A percentile compares a stretch with the other conserved stretches of the same genome.
Conservation (phyloP, 2,888 invertebrate genomes). For the Pandemis heparana region DNA sequence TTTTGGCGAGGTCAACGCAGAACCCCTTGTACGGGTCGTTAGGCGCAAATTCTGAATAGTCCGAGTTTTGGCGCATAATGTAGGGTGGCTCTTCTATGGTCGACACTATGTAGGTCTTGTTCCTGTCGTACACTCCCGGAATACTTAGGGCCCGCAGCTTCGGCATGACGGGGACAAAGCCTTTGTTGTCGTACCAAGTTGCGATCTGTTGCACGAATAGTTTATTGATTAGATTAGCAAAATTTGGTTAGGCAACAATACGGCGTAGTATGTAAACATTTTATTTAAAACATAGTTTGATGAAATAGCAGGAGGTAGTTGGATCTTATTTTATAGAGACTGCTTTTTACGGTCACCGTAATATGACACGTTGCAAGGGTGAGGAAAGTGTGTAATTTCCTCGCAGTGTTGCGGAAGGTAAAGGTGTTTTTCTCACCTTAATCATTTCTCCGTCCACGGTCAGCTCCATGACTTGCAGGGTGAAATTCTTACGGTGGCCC, state of each 20-base stretch:
- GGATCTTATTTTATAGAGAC: background rate
- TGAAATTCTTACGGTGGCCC: slow-evolving; percentile 94
- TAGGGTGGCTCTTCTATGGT: slow-evolving; percentile 95
- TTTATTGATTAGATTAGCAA: slow-evolving; percentile 28
- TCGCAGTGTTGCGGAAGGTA: background rate
- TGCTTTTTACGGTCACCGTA: background rate
- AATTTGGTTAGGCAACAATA: background rate
- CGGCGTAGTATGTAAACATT: background rate
- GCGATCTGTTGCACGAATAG: slow-evolving; percentile 86
- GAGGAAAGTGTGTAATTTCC: slow-evolving; percentile 1
- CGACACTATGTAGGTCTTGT: slow-evolving; percentile 94
- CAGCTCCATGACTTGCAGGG: slow-evolving; percentile 95
- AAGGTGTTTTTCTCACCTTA: slow-evolving; percentile 83
- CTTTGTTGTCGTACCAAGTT: slow-evolving; percentile 93
- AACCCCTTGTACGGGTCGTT: slow-evolving; percentile 95
- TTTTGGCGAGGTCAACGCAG: slow-evolving; percentile 95
- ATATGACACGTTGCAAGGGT: background rate
- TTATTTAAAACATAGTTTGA: background rate
- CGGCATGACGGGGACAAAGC: slow-evolving; percentile 90
- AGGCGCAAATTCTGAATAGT: slow-evolving; percentile 87
- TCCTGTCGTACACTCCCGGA: slow-evolving; percentile 89
- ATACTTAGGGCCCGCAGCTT: slow-evolving; percentile 89
- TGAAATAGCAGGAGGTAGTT: too few species aligned
- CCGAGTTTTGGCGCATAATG: slow-evolving; percentile 90
- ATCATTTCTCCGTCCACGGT: slow-evolving; percentile 95